These are phyloP conservation scores for Amblyopsis hoosieri DNA, from an alignment of 2,797 vertebrate species.

Conservation along the genomic window DNA sequence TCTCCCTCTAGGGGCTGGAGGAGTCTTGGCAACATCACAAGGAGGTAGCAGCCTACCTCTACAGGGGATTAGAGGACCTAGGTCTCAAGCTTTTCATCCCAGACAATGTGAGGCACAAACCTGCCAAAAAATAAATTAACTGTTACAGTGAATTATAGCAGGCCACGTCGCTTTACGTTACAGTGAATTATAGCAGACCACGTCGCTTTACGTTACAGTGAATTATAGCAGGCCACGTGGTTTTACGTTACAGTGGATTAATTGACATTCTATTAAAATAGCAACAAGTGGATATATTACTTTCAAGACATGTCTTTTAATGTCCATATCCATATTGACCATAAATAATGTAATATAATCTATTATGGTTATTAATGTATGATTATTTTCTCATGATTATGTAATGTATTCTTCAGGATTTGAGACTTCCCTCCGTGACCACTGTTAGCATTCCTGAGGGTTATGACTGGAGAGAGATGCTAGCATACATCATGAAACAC, in stretches of 20 bases:
- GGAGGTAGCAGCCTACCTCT: conserved; percentile 79
- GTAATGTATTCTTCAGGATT: conserved; percentile 66
- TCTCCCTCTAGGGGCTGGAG: conserved; percentile 85
- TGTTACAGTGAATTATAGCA: no score
- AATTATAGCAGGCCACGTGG: no score
- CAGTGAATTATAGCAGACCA: no score
- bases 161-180: no score
- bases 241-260: no score
- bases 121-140: background rate
- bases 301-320: no score
- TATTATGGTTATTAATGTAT: background rate
- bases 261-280: no score
- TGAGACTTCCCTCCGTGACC: conserved; percentile 91
- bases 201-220: no score
- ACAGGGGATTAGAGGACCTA: conserved; percentile 81
- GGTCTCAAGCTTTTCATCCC: conserved; percentile 91
- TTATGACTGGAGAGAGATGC: conserved; percentile 87
- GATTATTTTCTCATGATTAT: background rate
- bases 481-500: conserved; percentile 84
- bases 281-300: no score
- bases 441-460: conserved; percentile 84
- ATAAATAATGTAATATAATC: background rate
- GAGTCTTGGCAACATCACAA: conserved; percentile 85
- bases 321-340: background rate
- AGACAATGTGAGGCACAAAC: conserved; percentile 78